Conservation (phyloP, 2,113 vertebrate genomes). For the Probosciger aterrimus region DNA sequence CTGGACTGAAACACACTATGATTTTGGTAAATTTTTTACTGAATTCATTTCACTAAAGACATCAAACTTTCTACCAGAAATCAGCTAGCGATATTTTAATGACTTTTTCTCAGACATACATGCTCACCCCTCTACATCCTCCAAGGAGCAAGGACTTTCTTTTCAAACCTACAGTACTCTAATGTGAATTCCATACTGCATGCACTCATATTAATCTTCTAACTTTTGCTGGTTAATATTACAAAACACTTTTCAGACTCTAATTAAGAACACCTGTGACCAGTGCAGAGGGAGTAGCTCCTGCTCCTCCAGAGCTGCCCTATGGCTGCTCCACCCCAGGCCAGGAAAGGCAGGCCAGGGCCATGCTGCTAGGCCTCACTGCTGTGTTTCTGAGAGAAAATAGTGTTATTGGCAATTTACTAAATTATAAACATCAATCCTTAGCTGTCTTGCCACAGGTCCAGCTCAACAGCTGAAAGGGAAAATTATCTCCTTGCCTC, state of each 20-base stretch:
- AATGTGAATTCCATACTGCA: neutral
- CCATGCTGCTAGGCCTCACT: rapidly evolving
- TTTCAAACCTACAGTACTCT: neutral
- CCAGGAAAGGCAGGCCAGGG: no score
- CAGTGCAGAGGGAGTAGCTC: rapidly evolving
- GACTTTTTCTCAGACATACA: neutral
- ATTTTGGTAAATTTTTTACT: neutral
- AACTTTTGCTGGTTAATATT: neutral
- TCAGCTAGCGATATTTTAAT: neutral
- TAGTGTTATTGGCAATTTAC: rapidly evolving
- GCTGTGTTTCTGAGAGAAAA: neutral
- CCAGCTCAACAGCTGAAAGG: neutral
- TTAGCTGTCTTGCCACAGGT: neutral
- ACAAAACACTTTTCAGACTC: neutral
- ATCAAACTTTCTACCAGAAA: neutral
- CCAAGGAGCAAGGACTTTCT: neutral
- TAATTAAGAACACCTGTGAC: neutral
- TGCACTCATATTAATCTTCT: neutral
- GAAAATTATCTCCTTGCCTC: neutral
- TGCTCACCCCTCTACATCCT: neutral
- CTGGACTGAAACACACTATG: neutral
- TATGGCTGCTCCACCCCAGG: no score
- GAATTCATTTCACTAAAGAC: neutral
- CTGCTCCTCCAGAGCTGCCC: neutral
- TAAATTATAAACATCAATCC: neutral